phyloP scores from a whole-genome alignment of 1,140 invertebrate genomes.

The Drosophila sechellia region DNA sequence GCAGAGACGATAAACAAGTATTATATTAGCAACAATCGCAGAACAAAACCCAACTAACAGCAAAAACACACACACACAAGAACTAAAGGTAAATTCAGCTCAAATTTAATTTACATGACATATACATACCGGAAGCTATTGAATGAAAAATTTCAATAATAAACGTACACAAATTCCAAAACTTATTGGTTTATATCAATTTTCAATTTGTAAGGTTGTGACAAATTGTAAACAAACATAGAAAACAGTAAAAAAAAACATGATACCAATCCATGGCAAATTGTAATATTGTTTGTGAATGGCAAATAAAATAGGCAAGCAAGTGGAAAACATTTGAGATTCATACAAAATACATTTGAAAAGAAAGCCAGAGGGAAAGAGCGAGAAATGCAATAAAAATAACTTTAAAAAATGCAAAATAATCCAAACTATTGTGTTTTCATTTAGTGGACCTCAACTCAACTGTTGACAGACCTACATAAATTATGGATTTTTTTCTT shows the following conservation, averaged over 20 bases:
- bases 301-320: conserved; percentile 69
- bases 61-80: conserved; percentile 12
- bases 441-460: not conserved
- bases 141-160: conserved; percentile 59
- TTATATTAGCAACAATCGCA: conserved; percentile 57
- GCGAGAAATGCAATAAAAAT: conserved; percentile 79
- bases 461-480: conserved; percentile 4
- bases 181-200: conserved; percentile 80
- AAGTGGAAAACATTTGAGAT: conserved; percentile 68
- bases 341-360: conserved; percentile 60
- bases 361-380: conserved; percentile 40
- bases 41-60: conserved; percentile 32
- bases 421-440: conserved; percentile 42
- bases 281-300: conserved; percentile 77
- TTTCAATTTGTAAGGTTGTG: conserved; percentile 85
- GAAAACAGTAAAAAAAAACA: conserved; percentile 41
- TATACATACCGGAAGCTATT: conserved; percentile 26
- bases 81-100: conserved; percentile 35
- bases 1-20: conserved; percentile 51
- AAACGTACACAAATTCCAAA: conserved; percentile 49
- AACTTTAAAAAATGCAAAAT: conserved; percentile 79
- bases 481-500: conserved; percentile 3
- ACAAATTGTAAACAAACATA: conserved; percentile 83
- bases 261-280: conserved; percentile 56
- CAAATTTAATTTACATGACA: conserved; percentile 38